Evolutionary conservation across 2,113 vertebrate genomes (phyloP), one percentile per base, ranked within the genome.

Genomic region (Equus quagga): DNA sequence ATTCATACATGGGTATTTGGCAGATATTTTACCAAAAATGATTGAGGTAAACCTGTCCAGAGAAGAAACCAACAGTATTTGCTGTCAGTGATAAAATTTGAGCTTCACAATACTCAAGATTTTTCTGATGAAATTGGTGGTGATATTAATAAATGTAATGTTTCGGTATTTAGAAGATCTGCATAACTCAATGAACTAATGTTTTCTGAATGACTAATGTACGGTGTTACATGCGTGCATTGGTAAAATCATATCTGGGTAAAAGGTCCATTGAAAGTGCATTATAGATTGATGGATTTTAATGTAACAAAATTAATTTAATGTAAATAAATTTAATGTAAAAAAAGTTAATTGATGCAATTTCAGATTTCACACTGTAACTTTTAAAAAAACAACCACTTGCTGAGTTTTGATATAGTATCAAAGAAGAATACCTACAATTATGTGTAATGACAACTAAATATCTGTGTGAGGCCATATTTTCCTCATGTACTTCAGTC

Each of bases 1-100:
- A 94, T 15, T 95, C 4, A 19, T 33, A 69, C 7, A n/a, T 69
- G 8, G 3, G 7, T 41, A 88, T 62, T 85, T 92, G 31, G 36
- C 23, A 92, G 26, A 41, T 54, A 90, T 80, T 92, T 85, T 75
- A 62, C 46, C 0, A 18, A 72, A 98, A 81, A 91, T n/a, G 0
- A 65, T 15, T 93, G 2, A 88, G 33, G 1, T 60, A 89, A 73
- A 86, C 5, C 28, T 82, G 14, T 65, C 36, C 70, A 6, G 72
- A 36, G 69, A 95, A 88, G 21, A 65, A 93, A 83, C 0, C 15
- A 26, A 81, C 21, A 80, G 51, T 31, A 93, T 56, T 87, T 91
- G 18, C 51, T 93, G 46, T 33, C 19, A 92, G 31, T 72, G 28
- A 82, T 70, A 69, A 96, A 95, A 96, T 80, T 1, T 90, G 23